phyloP scores from a whole-genome alignment of 2,888 invertebrate species.

The Habrosyne pyritoides region DNA sequence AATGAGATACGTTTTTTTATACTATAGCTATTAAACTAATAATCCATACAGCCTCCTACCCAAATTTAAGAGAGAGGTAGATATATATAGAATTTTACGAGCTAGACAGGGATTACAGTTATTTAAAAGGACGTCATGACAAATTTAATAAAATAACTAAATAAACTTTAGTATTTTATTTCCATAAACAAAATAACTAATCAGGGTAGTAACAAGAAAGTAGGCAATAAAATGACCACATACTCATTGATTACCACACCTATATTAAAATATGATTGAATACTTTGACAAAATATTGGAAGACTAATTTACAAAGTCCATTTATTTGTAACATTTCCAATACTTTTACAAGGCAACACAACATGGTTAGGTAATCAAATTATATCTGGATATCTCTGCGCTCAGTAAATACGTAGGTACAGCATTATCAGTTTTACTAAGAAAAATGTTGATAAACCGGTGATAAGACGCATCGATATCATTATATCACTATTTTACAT shows the following conservation, averaged over 20 bases:
- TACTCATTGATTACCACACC: not conserved
- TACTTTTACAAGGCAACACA: constrained; percentile 4
- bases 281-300: not conserved
- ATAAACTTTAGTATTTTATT: not conserved
- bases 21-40: not conserved
- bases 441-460: constrained; percentile 3
- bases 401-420: not conserved
- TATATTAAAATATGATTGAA: not conserved
- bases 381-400: not conserved
- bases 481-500: not conserved
- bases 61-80: not conserved
- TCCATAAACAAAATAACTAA: not conserved
- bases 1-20: not conserved
- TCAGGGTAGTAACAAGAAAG: not conserved
- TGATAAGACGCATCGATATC: not conserved
- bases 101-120: not conserved
- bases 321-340: not conserved
- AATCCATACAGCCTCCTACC: not conserved
- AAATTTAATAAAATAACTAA: too few species aligned
- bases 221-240: not conserved
- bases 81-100: too few species aligned
- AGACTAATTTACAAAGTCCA: not conserved
- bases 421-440: constrained; percentile 1
- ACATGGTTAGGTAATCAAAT: not conserved
- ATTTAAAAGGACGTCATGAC: too few species aligned